phyloP scores from a whole-genome alignment of 2,888 invertebrate genomes.

The Malachius bipustulatus region DNA sequence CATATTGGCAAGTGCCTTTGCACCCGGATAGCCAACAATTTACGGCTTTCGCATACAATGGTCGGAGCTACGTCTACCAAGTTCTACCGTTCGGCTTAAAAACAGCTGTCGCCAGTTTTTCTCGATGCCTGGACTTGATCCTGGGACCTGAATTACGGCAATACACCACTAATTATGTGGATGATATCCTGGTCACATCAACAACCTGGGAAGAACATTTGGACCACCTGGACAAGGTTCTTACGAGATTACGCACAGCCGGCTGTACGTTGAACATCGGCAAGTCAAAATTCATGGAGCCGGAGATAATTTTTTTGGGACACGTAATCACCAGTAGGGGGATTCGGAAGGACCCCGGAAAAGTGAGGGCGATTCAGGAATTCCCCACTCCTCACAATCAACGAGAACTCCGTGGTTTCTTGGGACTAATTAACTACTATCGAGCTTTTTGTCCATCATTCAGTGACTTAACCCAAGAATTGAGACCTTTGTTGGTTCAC shows the following conservation, averaged over 20 bases:
- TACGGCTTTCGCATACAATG: conserved; percentile 17
- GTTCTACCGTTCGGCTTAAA: too few relatives aligned
- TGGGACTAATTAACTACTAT: too few relatives aligned
- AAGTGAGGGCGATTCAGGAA: too few relatives aligned
- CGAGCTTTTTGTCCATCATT: too few relatives aligned
- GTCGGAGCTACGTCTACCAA: conserved; percentile 22
- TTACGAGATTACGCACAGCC: conserved; percentile 15
- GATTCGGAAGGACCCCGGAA: too few relatives aligned
- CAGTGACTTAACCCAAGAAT: too few relatives aligned
- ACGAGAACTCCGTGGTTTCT: too few relatives aligned
- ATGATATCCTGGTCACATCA: conserved; percentile 25
- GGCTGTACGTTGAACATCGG: conserved; percentile 20
- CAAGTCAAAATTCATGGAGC: conserved; percentile 20
- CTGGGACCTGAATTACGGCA: conserved; percentile 21
- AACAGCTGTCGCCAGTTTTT: conserved; percentile 19
- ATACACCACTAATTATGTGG: conserved; percentile 23
- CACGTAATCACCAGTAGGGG: too few relatives aligned
- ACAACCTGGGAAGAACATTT: conserved; percentile 18
- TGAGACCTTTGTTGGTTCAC: too few relatives aligned
- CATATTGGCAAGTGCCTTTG: conserved; percentile 19
- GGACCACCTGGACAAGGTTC: conserved; percentile 18
- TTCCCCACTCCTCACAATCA: too few relatives aligned
- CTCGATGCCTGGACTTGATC: conserved; percentile 14
- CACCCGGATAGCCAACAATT: conserved; percentile 13
- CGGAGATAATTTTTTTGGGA: too few relatives aligned